Conservation (phyloP, 2,797 vertebrate genomes). For the Chelon auratus region DNA sequence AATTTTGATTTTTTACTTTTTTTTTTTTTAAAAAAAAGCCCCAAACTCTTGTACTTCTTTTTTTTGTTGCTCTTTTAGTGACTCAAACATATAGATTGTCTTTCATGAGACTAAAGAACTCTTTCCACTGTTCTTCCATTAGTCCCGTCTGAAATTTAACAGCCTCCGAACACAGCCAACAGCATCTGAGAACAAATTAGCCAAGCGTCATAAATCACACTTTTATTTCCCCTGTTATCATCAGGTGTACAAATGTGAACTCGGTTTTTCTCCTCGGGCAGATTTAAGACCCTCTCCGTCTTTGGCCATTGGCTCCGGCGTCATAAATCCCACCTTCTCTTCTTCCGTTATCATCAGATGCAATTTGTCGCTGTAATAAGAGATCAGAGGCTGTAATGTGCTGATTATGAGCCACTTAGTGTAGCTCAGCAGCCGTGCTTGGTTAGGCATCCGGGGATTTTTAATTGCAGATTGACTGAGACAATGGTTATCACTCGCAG, state of each 20-base stretch:
- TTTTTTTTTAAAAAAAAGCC: neutral
- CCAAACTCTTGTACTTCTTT: constrained; percentile 1
- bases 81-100: constrained; percentile 15
- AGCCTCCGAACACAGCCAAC: constrained; percentile 34
- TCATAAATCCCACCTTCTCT: constrained; percentile 73
- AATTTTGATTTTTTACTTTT: constrained; percentile 10
- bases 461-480: constrained; percentile 70
- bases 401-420: constrained; percentile 75
- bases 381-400: constrained; percentile 72
- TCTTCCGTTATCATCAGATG: constrained; percentile 63
- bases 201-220: constrained; percentile 47
- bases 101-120: constrained; percentile 33
- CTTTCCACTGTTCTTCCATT: constrained; percentile 27
- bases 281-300: constrained; percentile 54
- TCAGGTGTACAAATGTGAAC: constrained; percentile 59
- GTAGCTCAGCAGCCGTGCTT: constrained; percentile 54
- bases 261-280: constrained; percentile 40
- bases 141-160: constrained; percentile 40
- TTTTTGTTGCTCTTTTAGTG: neutral
- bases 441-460: constrained; percentile 63
- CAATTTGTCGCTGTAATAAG: constrained; percentile 75
- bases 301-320: constrained; percentile 49
- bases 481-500: constrained; percentile 53
- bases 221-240: constrained; percentile 62
- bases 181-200: constrained; percentile 56